These are phyloP conservation scores for Lamellibrachia satsuma DNA, from an alignment of 2,888 invertebrate genomes.

Conservation along the genomic window DNA sequence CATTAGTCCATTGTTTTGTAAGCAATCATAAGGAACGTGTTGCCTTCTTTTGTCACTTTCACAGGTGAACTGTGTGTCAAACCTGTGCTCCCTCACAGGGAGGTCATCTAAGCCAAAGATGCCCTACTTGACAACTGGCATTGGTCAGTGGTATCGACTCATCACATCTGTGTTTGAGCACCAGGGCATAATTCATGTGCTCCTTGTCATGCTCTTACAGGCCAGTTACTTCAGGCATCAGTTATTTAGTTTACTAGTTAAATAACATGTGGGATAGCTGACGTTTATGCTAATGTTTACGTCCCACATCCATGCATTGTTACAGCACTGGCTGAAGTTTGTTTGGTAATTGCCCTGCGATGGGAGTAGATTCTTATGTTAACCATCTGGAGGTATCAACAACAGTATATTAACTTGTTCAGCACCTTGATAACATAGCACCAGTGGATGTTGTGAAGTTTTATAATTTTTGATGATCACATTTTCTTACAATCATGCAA, in stretches of 20 bases:
- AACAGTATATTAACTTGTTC: too few relatives aligned
- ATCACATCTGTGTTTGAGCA: slow-evolving; percentile 17
- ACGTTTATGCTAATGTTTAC: background rate
- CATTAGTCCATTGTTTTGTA: background rate
- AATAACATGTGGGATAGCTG: background rate
- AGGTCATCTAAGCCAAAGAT: background rate
- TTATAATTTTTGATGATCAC: too few relatives aligned
- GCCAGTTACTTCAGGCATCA: background rate
- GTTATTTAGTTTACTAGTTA: background rate
- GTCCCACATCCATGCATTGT: too few relatives aligned
- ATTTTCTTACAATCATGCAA: too few relatives aligned
- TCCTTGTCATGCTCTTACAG: slow-evolving; percentile 8
- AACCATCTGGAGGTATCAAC: too few relatives aligned
- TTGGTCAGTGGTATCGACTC: slow-evolving; percentile 21
- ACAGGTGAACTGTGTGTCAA: slow-evolving; percentile 25
- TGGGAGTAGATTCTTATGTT: too few relatives aligned
- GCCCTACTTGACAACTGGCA: slow-evolving; percentile 20
- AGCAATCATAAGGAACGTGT: background rate
- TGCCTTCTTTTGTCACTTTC: background rate
- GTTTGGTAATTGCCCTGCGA: too few relatives aligned
- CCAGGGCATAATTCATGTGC: slow-evolving; percentile 21
- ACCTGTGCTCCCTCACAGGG: background rate
- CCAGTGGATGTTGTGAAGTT: too few relatives aligned
- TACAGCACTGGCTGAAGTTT: too few relatives aligned
- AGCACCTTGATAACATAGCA: too few relatives aligned